Percentiles rank a stretch among this genome's conserved stretches.
These are phyloP conservation scores for Hypomesus transpacificus DNA, from an alignment of 2,113 vertebrate species.

Conservation along the genomic window DNA sequence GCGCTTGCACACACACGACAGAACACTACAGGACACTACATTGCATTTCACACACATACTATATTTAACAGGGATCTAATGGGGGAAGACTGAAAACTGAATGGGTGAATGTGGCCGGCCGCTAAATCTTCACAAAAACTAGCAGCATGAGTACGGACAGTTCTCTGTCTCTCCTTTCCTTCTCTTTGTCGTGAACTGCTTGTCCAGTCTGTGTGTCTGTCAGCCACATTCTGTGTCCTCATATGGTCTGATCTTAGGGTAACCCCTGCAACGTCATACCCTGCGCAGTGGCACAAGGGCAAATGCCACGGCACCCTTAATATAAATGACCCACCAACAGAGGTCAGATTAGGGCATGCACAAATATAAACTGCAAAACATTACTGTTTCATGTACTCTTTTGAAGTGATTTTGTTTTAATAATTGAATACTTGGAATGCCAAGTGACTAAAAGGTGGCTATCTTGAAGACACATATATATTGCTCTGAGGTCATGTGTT, in stretches of 20 bases:
- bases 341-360: background rate
- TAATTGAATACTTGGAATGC: background rate
- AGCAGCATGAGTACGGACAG: background rate
- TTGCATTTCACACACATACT: background rate
- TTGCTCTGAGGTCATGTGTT: background rate
- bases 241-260: background rate
- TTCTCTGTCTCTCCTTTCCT: background rate
- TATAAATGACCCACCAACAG: background rate
- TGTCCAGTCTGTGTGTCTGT: background rate
- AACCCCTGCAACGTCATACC: background rate
- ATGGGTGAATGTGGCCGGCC: background rate
- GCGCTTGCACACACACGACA: background rate
- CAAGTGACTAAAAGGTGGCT: background rate
- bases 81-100: background rate
- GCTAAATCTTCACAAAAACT: background rate
- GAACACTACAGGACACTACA: background rate
- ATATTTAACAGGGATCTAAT: too few species aligned
- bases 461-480: background rate
- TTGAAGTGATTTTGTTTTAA: too few species aligned
- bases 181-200: background rate
- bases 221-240: background rate
- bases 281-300: background rate
- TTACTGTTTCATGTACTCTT: too few species aligned
- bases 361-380: too few species aligned
- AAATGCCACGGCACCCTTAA: background rate